Evolutionary conservation across 92 coral and sea anemone genomes (phyloP), one percentile per base, ranked within the genome.

Genomic region (Ricordea florida): DNA sequence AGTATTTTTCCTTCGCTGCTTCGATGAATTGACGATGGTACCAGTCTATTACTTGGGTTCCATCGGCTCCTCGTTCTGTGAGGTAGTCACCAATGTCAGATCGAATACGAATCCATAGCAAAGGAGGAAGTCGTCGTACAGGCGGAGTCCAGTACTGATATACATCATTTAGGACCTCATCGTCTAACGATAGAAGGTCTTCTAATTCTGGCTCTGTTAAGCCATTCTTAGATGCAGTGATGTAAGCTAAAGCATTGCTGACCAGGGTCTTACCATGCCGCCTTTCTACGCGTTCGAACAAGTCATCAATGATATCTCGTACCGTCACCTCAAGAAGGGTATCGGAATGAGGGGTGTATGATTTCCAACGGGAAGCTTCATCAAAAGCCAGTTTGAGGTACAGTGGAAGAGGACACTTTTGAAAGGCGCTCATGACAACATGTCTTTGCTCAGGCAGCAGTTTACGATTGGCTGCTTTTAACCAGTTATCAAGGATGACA

Each of bases 71-170:
- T 45, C 98, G 90, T 28, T 94, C 98, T 38, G 84, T 93, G 38
- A 94, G 81, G 52, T 94, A 94, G 37, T 94, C 98, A 26, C 85
- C 87, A 40, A 94, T 93, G 77, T 94, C 97, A 18, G 93, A 67
- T 6, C 98, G 91, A 60, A 92, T 90, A 18, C 98, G 92, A 50
- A 96, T 90, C 99, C 99, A 96, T 28, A 96, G 69, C 72, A 92
- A 70, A n/a, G 99, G 99, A 14, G 99, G 97, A 23, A 96, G 83
- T 28, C 99, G 78, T 72, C 99, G 84, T 15, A 92, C 85, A 0
- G 99, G 98, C 13, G 99, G 99, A 2, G 99, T 96, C 99, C 99
- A 96, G 82, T 92, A 96, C 52, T 96, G 99, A 40, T 96, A 96
- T 26, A 96, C 99, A 38, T 96, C 99, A 72, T 96, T 89, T 36